Conservation (phyloP, 2,888 invertebrate genomes). For the Amiota mariae region DNA sequence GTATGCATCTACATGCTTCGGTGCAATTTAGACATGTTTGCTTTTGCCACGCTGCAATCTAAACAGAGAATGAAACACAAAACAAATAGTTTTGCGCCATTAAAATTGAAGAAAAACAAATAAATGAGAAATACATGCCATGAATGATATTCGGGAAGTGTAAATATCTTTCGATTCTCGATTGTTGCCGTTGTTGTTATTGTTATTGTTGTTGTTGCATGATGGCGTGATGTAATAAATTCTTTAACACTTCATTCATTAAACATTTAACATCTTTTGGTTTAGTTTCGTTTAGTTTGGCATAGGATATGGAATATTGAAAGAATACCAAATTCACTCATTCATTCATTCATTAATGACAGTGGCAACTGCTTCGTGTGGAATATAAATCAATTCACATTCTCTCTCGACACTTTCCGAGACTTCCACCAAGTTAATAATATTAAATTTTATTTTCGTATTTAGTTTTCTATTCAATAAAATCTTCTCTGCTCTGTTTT, state of each 20-base stretch:
- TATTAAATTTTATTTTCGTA: too few species aligned
- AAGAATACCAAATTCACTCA: background rate
- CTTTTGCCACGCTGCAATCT: constrained; percentile 14
- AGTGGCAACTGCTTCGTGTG: too few species aligned
- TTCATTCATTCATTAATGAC: too few species aligned
- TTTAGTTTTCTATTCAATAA: constrained; percentile 1
- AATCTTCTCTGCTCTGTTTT: background rate
- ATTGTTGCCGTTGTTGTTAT: background rate
- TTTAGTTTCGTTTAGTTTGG: background rate
- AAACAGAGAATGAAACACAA: constrained; percentile 14
- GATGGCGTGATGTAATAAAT: constrained; percentile 18
- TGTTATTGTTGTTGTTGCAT: background rate
- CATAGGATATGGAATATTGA: background rate
- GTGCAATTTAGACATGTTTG: constrained; percentile 52
- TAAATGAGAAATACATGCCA: background rate
- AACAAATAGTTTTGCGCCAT: constrained; percentile 15
- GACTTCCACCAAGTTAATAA: too few species aligned
- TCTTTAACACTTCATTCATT: background rate
- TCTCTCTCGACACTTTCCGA: too few species aligned
- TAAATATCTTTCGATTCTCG: background rate
- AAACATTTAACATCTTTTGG: background rate
- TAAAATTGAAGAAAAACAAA: constrained; percentile 18
- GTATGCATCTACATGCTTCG: constrained; percentile 47
- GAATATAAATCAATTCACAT: constrained; percentile 10
- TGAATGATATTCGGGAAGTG: background rate